These are phyloP conservation scores for Vollenhovia emeryi DNA, from an alignment of 1,140 invertebrate species.

Conservation along the genomic window DNA sequence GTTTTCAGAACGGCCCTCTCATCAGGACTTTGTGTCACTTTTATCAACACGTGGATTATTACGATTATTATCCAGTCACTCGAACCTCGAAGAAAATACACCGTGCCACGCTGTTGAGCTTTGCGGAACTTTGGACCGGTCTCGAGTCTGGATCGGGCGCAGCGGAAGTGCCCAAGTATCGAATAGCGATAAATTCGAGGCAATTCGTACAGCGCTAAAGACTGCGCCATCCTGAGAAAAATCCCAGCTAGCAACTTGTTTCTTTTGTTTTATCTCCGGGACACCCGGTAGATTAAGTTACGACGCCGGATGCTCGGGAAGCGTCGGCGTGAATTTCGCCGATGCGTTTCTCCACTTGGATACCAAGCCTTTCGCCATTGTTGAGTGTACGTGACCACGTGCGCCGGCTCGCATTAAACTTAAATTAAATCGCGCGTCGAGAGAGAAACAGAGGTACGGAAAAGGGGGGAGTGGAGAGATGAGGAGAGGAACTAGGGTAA, in stretches of 20 bases:
- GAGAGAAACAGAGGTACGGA: conserved; percentile 15
- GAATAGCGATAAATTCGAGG: background rate
- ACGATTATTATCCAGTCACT: background rate
- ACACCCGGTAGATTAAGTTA: conserved; percentile 45
- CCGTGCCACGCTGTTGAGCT: background rate
- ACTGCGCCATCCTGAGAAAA: background rate
- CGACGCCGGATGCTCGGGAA: background rate
- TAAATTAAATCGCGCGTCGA: conserved; percentile 54
- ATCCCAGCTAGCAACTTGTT: background rate
- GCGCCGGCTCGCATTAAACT: conserved; percentile 46
- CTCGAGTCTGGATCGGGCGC: background rate
- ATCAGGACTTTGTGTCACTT: background rate
- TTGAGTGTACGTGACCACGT: conserved; percentile 55
- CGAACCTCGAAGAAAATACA: background rate
- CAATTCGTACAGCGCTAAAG: background rate
- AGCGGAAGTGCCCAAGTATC: background rate
- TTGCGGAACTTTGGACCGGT: background rate
- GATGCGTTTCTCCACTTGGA: conserved; percentile 54
- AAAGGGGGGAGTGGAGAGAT: background rate
- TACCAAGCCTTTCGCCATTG: conserved; percentile 43
- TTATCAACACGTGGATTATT: background rate
- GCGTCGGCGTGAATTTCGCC: conserved; percentile 43
- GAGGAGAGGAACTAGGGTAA: background rate
- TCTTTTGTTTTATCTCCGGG: background rate
- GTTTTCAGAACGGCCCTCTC: background rate